These are phyloP conservation scores for Heliconius congener DNA, from an alignment of 1,140 invertebrate genomes.

Conservation along the genomic window DNA sequence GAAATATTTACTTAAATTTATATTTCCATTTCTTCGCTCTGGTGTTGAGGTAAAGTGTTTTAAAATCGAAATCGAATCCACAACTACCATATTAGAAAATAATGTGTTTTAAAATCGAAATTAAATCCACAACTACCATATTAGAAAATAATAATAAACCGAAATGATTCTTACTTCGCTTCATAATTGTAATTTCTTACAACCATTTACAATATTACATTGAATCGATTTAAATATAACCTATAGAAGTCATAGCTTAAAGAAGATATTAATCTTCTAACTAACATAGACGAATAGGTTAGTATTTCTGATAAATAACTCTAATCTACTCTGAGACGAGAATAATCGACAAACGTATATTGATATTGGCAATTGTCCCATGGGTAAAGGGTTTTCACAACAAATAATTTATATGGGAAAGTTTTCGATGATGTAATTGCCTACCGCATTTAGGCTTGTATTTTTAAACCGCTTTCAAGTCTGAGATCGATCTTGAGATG, in stretches of 20 bases:
- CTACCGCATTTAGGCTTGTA: background rate
- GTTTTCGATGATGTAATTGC: slow-evolving; percentile 19
- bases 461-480: too few relatives aligned
- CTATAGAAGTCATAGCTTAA: background rate
- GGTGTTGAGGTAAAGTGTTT: too few relatives aligned
- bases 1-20: too few relatives aligned
- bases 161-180: too few relatives aligned
- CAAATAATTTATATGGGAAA: slow-evolving; percentile 34
- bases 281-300: slow-evolving; percentile 6
- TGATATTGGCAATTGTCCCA: slow-evolving; percentile 40
- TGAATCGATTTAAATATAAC: background rate
- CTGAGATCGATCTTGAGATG: too few relatives aligned
- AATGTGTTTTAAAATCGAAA: too few relatives aligned
- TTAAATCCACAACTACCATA: too few relatives aligned
- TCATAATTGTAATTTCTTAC: too few relatives aligned
- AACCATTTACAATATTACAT: background rate
- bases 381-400: slow-evolving; percentile 28
- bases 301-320: slow-evolving; percentile 11
- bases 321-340: slow-evolving; percentile 17
- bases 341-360: slow-evolving; percentile 35
- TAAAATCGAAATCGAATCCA: too few relatives aligned
- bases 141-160: too few relatives aligned
- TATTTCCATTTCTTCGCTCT: too few relatives aligned
- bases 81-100: too few relatives aligned
- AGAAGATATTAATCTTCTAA: background rate